Percentiles rank a stretch among this genome's conserved stretches.
phyloP scores from a whole-genome alignment of 2,888 invertebrate species.

The Stenotaenia linearis region DNA sequence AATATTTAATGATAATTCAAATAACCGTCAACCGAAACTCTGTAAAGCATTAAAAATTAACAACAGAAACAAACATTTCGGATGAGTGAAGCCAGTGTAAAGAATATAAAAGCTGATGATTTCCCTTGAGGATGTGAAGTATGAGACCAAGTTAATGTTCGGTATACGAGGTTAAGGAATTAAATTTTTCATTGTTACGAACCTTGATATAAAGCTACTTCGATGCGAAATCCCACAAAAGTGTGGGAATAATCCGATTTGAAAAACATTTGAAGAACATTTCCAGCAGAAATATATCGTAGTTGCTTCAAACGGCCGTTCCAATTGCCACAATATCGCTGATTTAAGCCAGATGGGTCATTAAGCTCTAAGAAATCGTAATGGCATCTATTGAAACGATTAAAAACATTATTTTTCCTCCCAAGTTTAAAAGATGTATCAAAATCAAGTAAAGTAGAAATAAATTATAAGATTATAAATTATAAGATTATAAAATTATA shows the following conservation, averaged over 20 bases:
- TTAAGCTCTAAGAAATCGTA: conserved; percentile 70
- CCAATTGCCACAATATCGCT: conserved; percentile 66
- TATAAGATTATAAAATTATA: no score
- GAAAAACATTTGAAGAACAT: conserved; percentile 62
- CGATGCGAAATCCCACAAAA: conserved; percentile 67
- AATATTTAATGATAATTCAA: no score
- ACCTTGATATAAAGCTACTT: conserved; percentile 68
- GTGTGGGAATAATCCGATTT: conserved; percentile 71
- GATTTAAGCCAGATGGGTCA: conserved; percentile 46
- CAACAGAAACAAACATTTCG: no score
- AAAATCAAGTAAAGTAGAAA: no score
- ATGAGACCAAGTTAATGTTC: neutral
- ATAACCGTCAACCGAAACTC: no score
- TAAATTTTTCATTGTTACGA: conserved; percentile 46
- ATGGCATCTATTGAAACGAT: conserved; percentile 70
- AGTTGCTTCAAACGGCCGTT: conserved; percentile 68
- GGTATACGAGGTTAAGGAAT: neutral
- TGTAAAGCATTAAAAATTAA: no score
- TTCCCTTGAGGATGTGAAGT: neutral
- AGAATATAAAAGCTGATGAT: neutral
- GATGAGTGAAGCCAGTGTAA: neutral
- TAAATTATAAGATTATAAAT: no score
- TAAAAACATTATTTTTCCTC: no score
- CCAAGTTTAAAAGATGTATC: no score
- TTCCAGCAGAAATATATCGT: conserved; percentile 59